Evolutionary conservation across 2,888 invertebrate species (phyloP).

Genomic region (Agrypnus murinus): DNA sequence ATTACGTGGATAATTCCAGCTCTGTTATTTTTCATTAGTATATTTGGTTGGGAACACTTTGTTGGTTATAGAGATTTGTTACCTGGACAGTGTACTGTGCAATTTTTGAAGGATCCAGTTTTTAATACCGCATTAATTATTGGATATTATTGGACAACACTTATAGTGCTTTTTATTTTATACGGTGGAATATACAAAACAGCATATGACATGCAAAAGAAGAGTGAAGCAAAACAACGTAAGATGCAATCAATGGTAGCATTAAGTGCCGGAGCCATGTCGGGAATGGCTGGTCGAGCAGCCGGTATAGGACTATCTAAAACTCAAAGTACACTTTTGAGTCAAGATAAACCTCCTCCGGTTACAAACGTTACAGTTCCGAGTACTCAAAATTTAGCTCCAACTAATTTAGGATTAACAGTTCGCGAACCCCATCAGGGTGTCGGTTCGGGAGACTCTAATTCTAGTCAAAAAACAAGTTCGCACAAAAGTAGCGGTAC

Average conservation of each 20-base stretch:
- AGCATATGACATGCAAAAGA: constrained; percentile 97
- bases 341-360: constrained; percentile 81
- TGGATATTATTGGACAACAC: constrained; percentile 97
- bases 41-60: constrained; percentile 99
- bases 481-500: constrained; percentile 76
- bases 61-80: constrained; percentile 91
- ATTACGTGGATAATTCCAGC: constrained; percentile 98
- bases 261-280: constrained; percentile 91
- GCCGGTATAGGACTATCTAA: constrained; percentile 91
- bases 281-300: constrained; percentile 91
- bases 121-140: constrained; percentile 98
- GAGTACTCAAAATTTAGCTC: constrained; percentile 65
- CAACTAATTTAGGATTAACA: constrained; percentile 55
- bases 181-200: constrained; percentile 99
- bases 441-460: constrained; percentile 74
- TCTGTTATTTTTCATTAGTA: constrained; percentile 96
- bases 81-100: constrained; percentile 94
- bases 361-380: constrained; percentile 71
- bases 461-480: constrained; percentile 77
- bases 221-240: constrained; percentile 95
- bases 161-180: constrained; percentile 94
- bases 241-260: constrained; percentile 98
- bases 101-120: constrained; percentile 97
- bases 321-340: constrained; percentile 80
- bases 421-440: constrained; percentile 63